phyloP scores from a whole-genome alignment of 2,797 vertebrate species.

The Oophaga sylvatica region DNA sequence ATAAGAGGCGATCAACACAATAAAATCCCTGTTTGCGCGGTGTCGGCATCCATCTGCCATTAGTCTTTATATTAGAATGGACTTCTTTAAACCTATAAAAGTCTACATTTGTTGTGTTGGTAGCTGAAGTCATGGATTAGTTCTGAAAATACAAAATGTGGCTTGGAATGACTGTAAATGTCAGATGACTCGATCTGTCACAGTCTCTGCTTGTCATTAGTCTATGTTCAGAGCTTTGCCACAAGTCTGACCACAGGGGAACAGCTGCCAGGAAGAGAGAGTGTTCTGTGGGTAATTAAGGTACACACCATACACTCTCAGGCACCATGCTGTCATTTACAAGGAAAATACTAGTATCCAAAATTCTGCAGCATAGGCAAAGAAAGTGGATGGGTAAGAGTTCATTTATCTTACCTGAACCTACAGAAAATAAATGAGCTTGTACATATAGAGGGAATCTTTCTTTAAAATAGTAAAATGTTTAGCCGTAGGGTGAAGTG shows the following conservation, averaged over 20 bases:
- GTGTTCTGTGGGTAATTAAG: constrained; percentile 12
- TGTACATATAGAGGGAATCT: neutral
- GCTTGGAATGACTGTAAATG: constrained; percentile 6
- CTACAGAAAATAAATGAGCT: neutral
- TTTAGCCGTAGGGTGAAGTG: neutral
- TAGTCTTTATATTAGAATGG: neutral
- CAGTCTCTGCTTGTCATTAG: constrained; percentile 21
- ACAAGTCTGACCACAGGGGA: constrained; percentile 27
- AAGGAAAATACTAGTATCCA: neutral
- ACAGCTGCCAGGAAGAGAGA: constrained; percentile 35
- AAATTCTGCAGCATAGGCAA: neutral
- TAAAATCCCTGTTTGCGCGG: neutral
- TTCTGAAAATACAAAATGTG: neutral
- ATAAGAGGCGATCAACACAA: neutral
- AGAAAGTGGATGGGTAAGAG: constrained; percentile 5
- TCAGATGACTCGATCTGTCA: constrained; percentile 9
- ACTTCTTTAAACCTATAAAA: neutral
- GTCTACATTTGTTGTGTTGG: neutral
- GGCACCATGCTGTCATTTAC: neutral
- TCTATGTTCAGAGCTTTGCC: neutral
- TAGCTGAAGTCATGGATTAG: constrained; percentile 16
- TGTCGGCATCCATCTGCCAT: neutral
- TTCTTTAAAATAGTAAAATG: neutral
- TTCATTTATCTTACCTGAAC: neutral
- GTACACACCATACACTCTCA: neutral